phyloP scores from a whole-genome alignment of 2,888 invertebrate genomes.

The Lasioglossum calceatum region DNA sequence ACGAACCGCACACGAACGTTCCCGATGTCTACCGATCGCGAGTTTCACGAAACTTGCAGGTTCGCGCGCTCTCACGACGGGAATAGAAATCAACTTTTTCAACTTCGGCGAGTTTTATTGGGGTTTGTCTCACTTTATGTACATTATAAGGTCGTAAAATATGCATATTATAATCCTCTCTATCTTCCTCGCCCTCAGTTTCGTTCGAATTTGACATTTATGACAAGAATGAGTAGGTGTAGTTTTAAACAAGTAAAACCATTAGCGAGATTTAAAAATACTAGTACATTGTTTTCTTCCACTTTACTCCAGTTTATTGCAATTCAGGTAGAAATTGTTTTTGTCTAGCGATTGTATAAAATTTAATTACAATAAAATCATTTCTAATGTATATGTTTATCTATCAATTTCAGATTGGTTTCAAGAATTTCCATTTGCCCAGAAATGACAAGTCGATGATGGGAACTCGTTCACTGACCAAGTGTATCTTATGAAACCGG shows the following conservation, averaged over 20 bases:
- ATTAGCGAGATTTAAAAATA: no score
- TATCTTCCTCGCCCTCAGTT: neutral
- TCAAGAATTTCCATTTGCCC: neutral
- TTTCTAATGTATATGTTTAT: neutral
- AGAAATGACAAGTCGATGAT: neutral
- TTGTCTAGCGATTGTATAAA: neutral
- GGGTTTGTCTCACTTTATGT: slow-evolving; percentile 31
- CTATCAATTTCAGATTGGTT: neutral
- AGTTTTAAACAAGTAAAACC: no score
- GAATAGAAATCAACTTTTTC: neutral
- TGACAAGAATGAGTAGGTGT: no score
- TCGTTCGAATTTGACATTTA: neutral
- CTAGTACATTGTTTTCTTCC: no score
- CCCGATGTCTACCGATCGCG: slow-evolving; percentile 26
- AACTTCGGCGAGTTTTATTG: slow-evolving; percentile 26
- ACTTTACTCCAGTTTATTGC: no score
- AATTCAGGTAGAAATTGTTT: no score
- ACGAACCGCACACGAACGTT: slow-evolving; percentile 20
- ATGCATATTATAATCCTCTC: neutral
- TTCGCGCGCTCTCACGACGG: slow-evolving; percentile 22
- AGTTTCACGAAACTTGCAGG: neutral
- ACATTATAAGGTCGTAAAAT: slow-evolving; percentile 23
- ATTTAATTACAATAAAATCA: neutral
- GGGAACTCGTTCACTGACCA: neutral
- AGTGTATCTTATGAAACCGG: neutral